A percentile compares a stretch with the other conserved stretches of the same genome.
Conservation (phyloP, 2,888 invertebrate genomes). For the Pardosa pseudoannulata region DNA sequence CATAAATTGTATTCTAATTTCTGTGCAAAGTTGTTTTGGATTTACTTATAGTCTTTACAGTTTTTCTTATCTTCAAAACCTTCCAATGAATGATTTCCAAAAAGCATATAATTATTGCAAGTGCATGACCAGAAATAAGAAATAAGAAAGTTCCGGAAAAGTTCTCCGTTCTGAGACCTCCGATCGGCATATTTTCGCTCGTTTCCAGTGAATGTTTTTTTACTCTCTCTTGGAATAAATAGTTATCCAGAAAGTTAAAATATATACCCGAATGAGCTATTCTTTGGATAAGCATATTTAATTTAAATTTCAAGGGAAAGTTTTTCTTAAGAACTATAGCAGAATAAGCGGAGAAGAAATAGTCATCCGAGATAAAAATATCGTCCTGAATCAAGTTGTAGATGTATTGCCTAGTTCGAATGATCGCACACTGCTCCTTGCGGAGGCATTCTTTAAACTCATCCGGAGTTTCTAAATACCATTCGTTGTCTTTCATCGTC, state of each 20-base stretch:
- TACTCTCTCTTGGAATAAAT: neutral
- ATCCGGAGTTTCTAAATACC: conserved; percentile 3
- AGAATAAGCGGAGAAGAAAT: neutral
- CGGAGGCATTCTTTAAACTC: neutral
- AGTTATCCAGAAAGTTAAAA: neutral
- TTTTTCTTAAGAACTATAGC: conserved; percentile 16
- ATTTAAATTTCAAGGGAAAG: neutral
- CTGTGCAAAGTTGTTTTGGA: too few species aligned
- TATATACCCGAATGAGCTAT: neutral
- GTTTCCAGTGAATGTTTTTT: neutral
- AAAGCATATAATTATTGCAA: neutral
- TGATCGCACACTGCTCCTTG: neutral
- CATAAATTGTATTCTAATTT: too few species aligned
- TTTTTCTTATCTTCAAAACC: too few species aligned
- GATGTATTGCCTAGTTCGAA: neutral
- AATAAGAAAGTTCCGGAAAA: neutral
- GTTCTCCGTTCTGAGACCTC: neutral
- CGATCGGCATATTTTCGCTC: neutral
- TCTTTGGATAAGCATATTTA: neutral
- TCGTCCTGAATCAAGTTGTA: neutral
- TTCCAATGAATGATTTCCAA: neutral
- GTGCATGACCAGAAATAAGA: neutral
- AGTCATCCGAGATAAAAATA: conserved; percentile 26
- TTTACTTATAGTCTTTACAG: too few species aligned
- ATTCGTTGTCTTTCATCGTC: conserved; percentile 16